Conservation (phyloP, 2,113 vertebrate genomes). For the Electrona antarctica region DNA sequence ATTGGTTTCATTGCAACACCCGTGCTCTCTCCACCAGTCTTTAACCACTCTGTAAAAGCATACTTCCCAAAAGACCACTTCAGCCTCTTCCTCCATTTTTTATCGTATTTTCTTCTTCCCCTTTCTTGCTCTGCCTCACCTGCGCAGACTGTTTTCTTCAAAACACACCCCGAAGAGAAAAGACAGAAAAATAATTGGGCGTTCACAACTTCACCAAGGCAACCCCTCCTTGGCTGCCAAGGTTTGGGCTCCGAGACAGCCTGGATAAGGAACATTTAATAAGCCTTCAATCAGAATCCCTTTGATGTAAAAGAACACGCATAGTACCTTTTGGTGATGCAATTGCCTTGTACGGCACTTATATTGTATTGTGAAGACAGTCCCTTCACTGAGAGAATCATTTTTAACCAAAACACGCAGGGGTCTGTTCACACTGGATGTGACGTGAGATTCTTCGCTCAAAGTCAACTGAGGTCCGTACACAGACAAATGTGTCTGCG, state of each 20-base stretch:
- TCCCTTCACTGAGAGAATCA: too few species aligned
- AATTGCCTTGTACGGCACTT: constrained; percentile 6
- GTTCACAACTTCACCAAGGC: constrained; percentile 58
- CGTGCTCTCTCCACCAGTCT: too few species aligned
- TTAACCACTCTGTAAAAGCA: background rate
- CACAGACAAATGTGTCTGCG: too few species aligned
- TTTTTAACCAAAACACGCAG: background rate
- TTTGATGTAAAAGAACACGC: constrained; percentile 35
- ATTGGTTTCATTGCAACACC: too few species aligned
- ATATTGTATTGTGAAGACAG: too few species aligned
- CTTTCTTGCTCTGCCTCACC: background rate
- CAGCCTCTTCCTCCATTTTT: background rate
- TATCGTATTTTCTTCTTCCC: background rate
- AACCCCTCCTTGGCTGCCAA: constrained; percentile 46
- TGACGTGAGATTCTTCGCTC: too few species aligned
- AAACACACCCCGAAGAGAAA: constrained; percentile 50
- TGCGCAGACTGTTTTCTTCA: constrained; percentile 26
- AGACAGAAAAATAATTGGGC: constrained; percentile 56
- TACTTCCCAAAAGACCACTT: background rate
- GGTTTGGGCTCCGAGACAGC: constrained; percentile 38
- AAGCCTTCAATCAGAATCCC: constrained; percentile 30
- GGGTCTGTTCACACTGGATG: background rate
- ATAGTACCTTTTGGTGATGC: constrained; percentile 36
- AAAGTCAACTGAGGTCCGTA: too few species aligned
- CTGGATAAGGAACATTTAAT: constrained; percentile 52